Evolutionary conservation across 2,113 vertebrate genomes (phyloP), one percentile per base, ranked within the genome.

Genomic region (Spermophilus dauricus): DNA sequence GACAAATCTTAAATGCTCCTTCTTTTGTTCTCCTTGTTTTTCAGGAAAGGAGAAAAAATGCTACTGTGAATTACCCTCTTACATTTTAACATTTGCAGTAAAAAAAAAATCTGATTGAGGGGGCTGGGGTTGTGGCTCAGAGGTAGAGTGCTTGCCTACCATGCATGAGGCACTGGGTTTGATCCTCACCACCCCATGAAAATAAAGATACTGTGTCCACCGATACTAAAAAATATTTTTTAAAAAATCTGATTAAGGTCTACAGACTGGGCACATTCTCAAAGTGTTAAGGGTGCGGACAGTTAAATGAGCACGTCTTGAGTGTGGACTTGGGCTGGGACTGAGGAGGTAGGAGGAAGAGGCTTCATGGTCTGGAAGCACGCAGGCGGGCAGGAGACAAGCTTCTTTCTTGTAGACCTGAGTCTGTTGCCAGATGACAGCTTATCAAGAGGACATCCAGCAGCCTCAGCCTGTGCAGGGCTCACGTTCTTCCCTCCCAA

Each of bases 1-100:
- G 5, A 4, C 22, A 53, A 22, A 9, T 67, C 61, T 63, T 42
- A 67, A 67, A 80, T 69, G 53, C 94, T 81, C 61, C 75, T 72
- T 89, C 70, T 32, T 65, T 61, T 63, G 34, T 69, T 97, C 88
- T 84, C 69, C 37, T 63, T 37, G 22, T 67, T 88, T 88, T 82
- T 32, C 76, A 73, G 78, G 32, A 92, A 72, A 61, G 58, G 65
- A 63, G 34, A 67, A 39, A 78, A 78, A 32, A 17, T 77, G 7
- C 16, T 73, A 1, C 61, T 24, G 0, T 17, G n/a, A 69, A 45
- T 95, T 61, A 37, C 9, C 17, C 2, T 48, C 48, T 42, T 20
- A n/a, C 56, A 37, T 96, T 75, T 85, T 69, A 32, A 32, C 70
- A 18, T 28, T 51, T 78, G 78, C 22, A n/a, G 2, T 37, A 45